Base-by-base conservation (phyloP, 2,888 invertebrate genomes). In the Cantharis lateralis region DNA sequence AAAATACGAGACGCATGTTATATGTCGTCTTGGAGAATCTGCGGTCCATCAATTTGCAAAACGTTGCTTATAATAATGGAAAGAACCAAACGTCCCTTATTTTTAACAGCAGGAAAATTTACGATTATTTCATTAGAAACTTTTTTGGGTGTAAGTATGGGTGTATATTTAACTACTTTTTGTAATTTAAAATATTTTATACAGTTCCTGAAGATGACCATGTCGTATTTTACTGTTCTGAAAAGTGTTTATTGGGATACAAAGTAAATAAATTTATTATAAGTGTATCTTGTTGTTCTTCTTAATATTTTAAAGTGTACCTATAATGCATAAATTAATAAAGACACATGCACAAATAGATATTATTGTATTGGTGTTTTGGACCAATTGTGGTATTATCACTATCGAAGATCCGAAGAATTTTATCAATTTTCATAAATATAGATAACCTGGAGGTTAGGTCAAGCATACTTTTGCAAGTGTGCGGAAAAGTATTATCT, bases 51-150 rank as follows among this genome's bases (percentile, higher is more conserved):
- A 11, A 28, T 71, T 28, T 62, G 62, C 20, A 71, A 71, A 16
- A 26, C 71, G 1, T 63, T 71, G 24, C 24, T 71, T 15, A 71
- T 71, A 5, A 71, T 71, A 28, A 71, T 71, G 71, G 71, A 71
- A 63, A 71, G 71, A 71, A 61, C 26, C 5, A 71, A 71, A 28
- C 71, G 71, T 10, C 71, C 71, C 0, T 16, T 71, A 7, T 1
- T 3, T 11, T 3, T 71, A n/a, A 62, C 71, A 13, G 63, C 71
- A 16, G 62, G 62, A 63, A 62, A 63, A 10, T 71, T 71, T 26
- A 26, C 62, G 2, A 15, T 62, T 10, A 62, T 71, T 26, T 71
- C 71, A 11, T 16, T 71, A 15, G 28, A 71, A 13, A 71, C 71
- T 7, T 26, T 71, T 1, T 10, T 71, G 13, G 2, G 13, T 15